These are phyloP conservation scores for Incurvaria masculella DNA, from an alignment of 2,888 invertebrate species.

Conservation along the genomic window DNA sequence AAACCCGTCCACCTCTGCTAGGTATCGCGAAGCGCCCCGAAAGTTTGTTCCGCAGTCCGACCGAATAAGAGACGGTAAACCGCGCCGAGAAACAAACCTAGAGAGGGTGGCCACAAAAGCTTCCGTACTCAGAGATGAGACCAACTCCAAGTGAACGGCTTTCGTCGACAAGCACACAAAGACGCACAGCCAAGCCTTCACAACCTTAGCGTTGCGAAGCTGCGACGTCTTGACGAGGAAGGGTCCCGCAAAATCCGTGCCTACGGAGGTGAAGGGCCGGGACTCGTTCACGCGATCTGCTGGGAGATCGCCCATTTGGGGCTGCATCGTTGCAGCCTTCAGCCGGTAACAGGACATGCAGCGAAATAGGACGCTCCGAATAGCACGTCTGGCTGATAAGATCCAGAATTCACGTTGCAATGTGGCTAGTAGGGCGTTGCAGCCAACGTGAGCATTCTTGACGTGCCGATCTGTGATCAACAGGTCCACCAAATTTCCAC, in stretches of 20 bases:
- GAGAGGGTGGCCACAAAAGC: not conserved
- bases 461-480: not conserved
- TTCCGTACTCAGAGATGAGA: not conserved
- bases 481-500: not conserved
- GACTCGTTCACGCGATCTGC: not conserved
- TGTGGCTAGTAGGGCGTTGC: not conserved
- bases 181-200: not conserved
- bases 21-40: not conserved
- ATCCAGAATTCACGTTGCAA: not conserved
- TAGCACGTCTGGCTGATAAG: not conserved
- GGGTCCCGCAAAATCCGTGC: slow-evolving; percentile 1
- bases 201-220: not conserved
- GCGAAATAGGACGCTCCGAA: not conserved
- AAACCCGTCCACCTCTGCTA: not conserved
- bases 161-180: slow-evolving; percentile 2
- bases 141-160: slow-evolving; percentile 1
- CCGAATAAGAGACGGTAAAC: not conserved
- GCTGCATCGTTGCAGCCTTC: not conserved
- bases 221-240: slow-evolving; percentile 1
- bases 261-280: not conserved
- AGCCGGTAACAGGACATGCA: not conserved
- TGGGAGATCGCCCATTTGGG: slow-evolving; percentile 1
- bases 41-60: not conserved
- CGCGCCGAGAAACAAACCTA: slow-evolving; percentile 2
- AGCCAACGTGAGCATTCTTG: not conserved